Evolutionary conservation across 2,888 invertebrate genomes (phyloP).

Genomic region (Cephonodes hylas): DNA sequence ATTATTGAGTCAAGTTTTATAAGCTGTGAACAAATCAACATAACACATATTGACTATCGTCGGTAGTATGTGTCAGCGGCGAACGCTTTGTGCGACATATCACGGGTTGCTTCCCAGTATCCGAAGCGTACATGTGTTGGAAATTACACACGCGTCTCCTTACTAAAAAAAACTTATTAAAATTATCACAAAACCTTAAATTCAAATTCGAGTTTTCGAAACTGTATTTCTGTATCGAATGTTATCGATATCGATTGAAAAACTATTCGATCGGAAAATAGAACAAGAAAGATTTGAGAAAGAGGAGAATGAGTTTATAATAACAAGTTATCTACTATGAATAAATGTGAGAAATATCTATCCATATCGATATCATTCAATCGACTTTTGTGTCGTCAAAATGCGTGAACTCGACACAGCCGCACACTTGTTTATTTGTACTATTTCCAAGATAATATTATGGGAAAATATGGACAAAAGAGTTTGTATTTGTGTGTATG

Average conservation of each 20-base stretch:
- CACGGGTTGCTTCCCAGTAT: neutral
- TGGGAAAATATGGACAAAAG: neutral
- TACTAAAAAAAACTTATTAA: neutral
- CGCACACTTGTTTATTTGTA: neutral
- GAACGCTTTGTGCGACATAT: slow-evolving; percentile 7
- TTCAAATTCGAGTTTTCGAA: neutral
- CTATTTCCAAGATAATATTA: neutral
- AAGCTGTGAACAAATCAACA: neutral
- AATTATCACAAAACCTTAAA: slow-evolving; percentile 2
- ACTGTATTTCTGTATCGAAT: neutral
- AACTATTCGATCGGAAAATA: neutral
- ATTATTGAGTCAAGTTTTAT: too few species aligned
- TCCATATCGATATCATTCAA: neutral
- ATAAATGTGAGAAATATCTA: neutral
- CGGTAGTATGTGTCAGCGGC: neutral
- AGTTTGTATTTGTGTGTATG: neutral
- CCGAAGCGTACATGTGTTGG: neutral
- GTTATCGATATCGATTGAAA: neutral
- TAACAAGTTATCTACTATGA: neutral
- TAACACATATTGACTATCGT: neutral
- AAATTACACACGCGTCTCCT: neutral
- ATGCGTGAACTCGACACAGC: neutral
- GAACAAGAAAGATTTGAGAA: neutral
- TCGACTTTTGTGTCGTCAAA: neutral
- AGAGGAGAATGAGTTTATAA: neutral